Evolutionary conservation across 2,888 invertebrate species (phyloP).

Genomic region (Ashinkailepas kermadecensis): DNA sequence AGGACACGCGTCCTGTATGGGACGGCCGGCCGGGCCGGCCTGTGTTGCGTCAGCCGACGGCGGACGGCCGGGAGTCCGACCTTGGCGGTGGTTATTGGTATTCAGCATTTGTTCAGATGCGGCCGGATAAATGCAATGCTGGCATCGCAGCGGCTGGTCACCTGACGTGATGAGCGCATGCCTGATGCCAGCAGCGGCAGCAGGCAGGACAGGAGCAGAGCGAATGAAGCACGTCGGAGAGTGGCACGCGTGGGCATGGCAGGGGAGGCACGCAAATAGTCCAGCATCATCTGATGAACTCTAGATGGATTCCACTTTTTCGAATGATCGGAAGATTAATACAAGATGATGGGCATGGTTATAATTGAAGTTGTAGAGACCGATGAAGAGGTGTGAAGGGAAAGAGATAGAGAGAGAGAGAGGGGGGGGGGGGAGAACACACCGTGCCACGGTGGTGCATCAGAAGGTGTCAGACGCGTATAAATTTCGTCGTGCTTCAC

Average conservation of each 20-base stretch:
- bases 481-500: neutral
- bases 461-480: neutral
- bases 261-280: too few species aligned
- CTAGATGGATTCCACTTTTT: too few species aligned
- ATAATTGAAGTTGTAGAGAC: too few species aligned
- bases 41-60: neutral
- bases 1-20: neutral
- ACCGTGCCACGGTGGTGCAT: neutral
- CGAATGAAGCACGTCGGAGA: too few species aligned
- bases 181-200: too few species aligned
- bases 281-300: too few species aligned
- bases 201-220: too few species aligned
- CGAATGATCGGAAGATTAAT: too few species aligned
- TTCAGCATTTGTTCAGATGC: neutral
- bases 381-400: neutral
- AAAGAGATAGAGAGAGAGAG: slow-evolving; percentile 4
- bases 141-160: neutral
- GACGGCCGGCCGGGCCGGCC: neutral
- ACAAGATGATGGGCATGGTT: too few species aligned
- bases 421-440: slow-evolving; percentile 4
- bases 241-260: too few species aligned
- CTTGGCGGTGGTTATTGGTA: neutral
- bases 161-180: too few species aligned
- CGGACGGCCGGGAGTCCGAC: neutral
- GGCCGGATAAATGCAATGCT: neutral